These are phyloP conservation scores for Pluvianellus socialis DNA, from an alignment of 2,113 vertebrate species.

Conservation along the genomic window DNA sequence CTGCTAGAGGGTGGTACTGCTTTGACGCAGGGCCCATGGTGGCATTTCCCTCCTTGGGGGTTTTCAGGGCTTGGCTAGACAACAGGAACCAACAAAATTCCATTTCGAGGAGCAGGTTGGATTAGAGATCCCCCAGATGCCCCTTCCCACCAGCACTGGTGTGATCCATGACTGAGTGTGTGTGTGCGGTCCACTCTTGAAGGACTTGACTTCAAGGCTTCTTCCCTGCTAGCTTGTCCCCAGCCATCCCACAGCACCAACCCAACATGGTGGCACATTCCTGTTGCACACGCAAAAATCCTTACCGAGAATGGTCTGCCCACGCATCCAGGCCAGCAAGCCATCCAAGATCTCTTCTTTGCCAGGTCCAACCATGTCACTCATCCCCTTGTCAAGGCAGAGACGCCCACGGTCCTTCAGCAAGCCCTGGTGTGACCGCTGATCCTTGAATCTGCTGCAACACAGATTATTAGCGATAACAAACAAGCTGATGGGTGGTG, in stretches of 20 bases:
- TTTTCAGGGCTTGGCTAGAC: neutral
- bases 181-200: neutral
- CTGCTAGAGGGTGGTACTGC: neutral
- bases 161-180: neutral
- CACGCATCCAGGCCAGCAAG: neutral
- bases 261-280: accelerated
- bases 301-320: neutral
- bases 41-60: neutral
- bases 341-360: neutral
- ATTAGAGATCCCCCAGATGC: neutral
- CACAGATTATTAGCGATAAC: accelerated
- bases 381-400: neutral
- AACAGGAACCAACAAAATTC: neutral
- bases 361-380: neutral
- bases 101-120: neutral
- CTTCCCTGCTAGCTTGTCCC: neutral
- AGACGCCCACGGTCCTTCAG: neutral
- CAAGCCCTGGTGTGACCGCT: neutral
- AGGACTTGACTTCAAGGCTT: neutral
- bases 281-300: neutral
- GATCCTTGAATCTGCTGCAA: neutral
- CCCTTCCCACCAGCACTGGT: neutral
- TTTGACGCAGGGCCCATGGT: neutral
- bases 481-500: neutral
- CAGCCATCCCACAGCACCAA: neutral